These are phyloP conservation scores for Orthosia incerta DNA, from an alignment of 2,888 invertebrate genomes.

Conservation along the genomic window DNA sequence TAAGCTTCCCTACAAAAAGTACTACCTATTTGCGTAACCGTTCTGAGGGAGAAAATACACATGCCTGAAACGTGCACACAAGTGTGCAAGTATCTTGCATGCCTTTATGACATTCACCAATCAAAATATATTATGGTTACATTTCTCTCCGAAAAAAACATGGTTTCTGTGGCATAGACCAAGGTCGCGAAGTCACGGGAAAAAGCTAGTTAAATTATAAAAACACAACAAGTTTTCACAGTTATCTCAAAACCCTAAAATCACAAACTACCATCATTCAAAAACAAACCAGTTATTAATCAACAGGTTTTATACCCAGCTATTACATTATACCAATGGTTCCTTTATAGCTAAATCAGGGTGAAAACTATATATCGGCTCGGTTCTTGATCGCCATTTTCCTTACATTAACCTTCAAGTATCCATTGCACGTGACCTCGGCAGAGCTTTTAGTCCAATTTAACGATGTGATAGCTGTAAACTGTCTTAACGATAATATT, in stretches of 20 bases:
- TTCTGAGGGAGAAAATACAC: too few species aligned
- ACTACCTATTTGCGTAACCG: too few species aligned
- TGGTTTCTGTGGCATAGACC: too few species aligned
- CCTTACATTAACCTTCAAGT: conserved; percentile 42
- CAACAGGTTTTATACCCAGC: conserved; percentile 38
- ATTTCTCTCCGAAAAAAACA: too few species aligned
- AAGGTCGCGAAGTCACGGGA: too few species aligned
- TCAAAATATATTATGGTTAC: too few species aligned
- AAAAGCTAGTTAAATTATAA: too few species aligned
- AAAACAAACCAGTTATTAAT: not conserved
- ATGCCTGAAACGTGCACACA: too few species aligned
- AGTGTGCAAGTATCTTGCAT: too few species aligned
- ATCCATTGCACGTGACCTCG: conserved; percentile 43
- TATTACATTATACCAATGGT: conserved; percentile 3
- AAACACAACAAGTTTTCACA: not conserved
- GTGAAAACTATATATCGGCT: conserved; percentile 18
- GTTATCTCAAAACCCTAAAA: not conserved
- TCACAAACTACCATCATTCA: not conserved
- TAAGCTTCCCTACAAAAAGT: too few species aligned
- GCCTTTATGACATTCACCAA: too few species aligned
- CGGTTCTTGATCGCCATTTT: conserved; percentile 28
- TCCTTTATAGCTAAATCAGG: conserved; percentile 17
- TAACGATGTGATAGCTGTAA: conserved; percentile 58
- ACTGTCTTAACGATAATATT: conserved; percentile 55
- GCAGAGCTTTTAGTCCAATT: conserved; percentile 47